phyloP scores from a whole-genome alignment of 2,888 invertebrate species.

The Hyalella azteca region DNA sequence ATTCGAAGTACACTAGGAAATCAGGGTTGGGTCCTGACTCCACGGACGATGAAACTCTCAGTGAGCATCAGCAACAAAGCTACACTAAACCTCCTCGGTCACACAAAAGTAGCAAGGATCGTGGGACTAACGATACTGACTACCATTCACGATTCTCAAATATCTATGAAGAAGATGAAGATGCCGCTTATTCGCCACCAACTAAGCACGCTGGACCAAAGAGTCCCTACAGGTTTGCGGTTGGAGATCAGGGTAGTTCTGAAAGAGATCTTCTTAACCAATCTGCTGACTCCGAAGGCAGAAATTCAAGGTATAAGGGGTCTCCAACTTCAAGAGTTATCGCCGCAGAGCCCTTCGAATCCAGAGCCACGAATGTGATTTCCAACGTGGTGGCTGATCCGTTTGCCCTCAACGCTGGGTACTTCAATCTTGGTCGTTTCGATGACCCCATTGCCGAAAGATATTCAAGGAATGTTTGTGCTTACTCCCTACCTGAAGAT shows the following conservation, averaged over 20 bases:
- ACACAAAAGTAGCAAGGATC: not conserved
- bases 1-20: constrained; percentile 23
- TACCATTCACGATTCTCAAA: constrained; percentile 31
- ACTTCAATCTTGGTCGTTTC: constrained; percentile 23
- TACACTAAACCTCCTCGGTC: not conserved
- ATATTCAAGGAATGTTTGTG: not conserved
- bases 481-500: not conserved
- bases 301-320: not conserved
- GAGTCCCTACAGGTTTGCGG: not conserved
- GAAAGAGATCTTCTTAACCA: not conserved
- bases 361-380: not conserved
- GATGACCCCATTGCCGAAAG: constrained; percentile 23
- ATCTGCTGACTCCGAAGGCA: not conserved
- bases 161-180: constrained; percentile 41
- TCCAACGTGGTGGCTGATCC: constrained; percentile 12
- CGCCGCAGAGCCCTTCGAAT: not conserved
- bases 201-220: not conserved
- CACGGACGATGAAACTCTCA: not conserved
- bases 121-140: not conserved
- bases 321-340: not conserved
- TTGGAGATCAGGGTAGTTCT: not conserved
- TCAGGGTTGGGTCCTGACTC: not conserved
- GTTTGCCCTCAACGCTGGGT: not conserved
- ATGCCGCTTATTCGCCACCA: not conserved
- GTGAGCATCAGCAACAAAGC: not conserved